These are phyloP conservation scores for Columba janthina DNA, from an alignment of 2,113 vertebrate genomes.

Conservation along the genomic window DNA sequence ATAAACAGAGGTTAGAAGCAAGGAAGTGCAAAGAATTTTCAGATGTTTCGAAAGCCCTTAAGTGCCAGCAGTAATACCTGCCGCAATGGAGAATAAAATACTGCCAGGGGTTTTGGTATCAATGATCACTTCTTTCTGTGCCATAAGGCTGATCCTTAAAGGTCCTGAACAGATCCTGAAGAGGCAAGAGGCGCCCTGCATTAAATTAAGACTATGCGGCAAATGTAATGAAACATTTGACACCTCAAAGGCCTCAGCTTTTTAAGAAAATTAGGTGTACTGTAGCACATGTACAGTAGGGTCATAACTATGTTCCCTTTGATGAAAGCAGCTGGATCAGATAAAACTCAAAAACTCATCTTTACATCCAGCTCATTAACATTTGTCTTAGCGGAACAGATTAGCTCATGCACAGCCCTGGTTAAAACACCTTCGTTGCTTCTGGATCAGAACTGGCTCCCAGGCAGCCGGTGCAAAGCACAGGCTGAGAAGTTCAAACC, in stretches of 20 bases:
- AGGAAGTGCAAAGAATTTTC: neutral
- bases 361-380: neutral
- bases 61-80: neutral
- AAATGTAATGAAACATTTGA: neutral
- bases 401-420: neutral
- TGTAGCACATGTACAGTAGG: neutral
- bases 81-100: neutral
- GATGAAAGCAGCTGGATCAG: neutral
- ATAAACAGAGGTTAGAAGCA: conserved; percentile 3
- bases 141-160: neutral
- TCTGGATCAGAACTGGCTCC: neutral
- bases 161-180: neutral
- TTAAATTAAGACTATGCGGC: neutral
- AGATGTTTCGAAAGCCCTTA: neutral
- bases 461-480: neutral
- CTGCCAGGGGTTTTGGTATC: neutral
- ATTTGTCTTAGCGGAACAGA: neutral
- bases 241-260: neutral
- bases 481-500: neutral
- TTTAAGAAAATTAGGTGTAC: neutral
- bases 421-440: neutral
- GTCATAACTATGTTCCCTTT: neutral
- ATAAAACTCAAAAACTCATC: neutral
- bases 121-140: neutral
- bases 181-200: neutral